phyloP scores from a whole-genome alignment of 2,113 vertebrate genomes.

The Gavialis gangeticus region DNA sequence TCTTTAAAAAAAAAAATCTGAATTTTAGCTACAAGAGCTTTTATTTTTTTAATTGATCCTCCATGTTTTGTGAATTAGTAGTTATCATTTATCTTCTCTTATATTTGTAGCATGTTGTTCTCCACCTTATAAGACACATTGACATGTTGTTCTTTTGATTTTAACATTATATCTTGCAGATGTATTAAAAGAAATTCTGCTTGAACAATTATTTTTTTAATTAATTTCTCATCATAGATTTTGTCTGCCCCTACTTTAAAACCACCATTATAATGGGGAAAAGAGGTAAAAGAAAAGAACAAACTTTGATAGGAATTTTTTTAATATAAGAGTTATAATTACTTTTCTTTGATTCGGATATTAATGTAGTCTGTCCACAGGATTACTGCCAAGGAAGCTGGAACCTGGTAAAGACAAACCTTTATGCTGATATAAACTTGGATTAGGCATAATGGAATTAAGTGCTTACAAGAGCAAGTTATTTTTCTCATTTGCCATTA shows the following conservation, averaged over 20 bases:
- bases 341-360: not conserved
- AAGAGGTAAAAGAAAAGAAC: not conserved
- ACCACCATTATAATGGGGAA: not conserved
- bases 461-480: not conserved
- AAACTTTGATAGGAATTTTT: not conserved
- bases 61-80: not conserved
- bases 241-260: not conserved
- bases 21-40: fast-evolving
- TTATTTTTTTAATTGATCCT: no score
- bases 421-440: not conserved
- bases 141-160: not conserved
- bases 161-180: not conserved
- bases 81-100: not conserved
- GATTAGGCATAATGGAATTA: not conserved
- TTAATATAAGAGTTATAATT: not conserved
- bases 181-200: not conserved
- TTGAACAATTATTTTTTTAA: not conserved
- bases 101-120: not conserved
- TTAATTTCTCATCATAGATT: not conserved
- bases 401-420: not conserved
- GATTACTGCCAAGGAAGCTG: not conserved
- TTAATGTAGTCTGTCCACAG: not conserved
- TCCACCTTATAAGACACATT: not conserved
- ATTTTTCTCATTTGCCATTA: not conserved
- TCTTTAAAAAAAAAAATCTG: not conserved